These are phyloP conservation scores for Odontocolon sp. DNA, from an alignment of 2,888 invertebrate species.

Conservation along the genomic window DNA sequence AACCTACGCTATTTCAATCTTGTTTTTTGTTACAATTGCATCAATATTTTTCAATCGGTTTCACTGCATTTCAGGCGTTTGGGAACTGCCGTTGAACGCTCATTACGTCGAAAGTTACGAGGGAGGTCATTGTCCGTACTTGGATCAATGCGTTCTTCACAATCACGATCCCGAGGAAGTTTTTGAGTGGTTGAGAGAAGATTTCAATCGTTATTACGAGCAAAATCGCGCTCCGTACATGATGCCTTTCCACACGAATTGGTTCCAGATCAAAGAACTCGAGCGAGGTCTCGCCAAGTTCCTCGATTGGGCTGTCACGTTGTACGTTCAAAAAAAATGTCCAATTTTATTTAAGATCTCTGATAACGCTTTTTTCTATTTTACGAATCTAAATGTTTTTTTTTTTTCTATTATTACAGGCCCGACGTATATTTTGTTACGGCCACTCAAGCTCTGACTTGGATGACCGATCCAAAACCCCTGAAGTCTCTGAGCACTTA, in stretches of 20 bases:
- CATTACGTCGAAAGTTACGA: conserved; percentile 94
- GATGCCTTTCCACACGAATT: conserved; percentile 98
- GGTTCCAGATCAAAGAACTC: conserved; percentile 95
- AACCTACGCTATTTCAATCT: too few relatives aligned
- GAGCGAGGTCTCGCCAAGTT: conserved; percentile 93
- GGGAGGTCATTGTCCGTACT: conserved; percentile 95
- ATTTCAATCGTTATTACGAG: conserved; percentile 91
- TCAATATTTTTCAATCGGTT: conserved; percentile 53
- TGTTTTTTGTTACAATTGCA: too few relatives aligned
- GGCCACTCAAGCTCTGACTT: conserved; percentile 92
- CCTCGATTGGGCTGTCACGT: conserved; percentile 88
- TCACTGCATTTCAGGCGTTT: conserved; percentile 85
- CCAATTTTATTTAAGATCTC: too few relatives aligned
- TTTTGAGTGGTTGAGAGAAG: conserved; percentile 94
- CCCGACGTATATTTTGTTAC: conserved; percentile 94
- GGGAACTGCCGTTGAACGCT: conserved; percentile 95
- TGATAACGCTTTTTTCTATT: too few relatives aligned
- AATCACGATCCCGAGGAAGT: conserved; percentile 91
- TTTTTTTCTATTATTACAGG: conserved; percentile 82
- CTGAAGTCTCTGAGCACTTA: conserved; percentile 86
- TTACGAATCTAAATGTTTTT: conserved; percentile 78
- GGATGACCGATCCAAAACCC: conserved; percentile 93
- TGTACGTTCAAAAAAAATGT: conserved; percentile 82
- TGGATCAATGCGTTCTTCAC: conserved; percentile 95
- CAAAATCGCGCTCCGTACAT: conserved; percentile 95